Evolutionary conservation across 1,140 invertebrate genomes (phyloP).

Genomic region (Procambarus clarkii): DNA sequence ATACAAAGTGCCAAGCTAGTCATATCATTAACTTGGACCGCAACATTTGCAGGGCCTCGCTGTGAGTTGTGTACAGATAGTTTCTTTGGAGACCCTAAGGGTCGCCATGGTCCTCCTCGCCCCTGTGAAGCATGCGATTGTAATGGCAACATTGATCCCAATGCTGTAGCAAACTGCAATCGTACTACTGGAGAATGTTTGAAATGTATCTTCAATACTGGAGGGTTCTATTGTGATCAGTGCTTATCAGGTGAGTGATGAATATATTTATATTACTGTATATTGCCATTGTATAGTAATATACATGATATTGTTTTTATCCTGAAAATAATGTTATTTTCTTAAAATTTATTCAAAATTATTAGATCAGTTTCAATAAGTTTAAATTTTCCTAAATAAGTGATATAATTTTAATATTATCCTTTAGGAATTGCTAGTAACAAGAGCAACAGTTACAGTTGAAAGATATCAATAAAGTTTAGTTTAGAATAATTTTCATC

Average conservation of each 20-base stretch:
- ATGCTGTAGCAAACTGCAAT: slow-evolving; percentile 95
- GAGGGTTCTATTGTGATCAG: slow-evolving; percentile 87
- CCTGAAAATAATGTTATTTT: too few species aligned
- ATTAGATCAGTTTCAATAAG: too few species aligned
- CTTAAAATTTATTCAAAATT: too few species aligned
- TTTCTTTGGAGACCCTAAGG: slow-evolving; percentile 91
- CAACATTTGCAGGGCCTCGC: slow-evolving; percentile 81
- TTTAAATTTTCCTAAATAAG: too few species aligned
- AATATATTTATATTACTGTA: background rate
- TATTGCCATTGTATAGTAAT: too few species aligned
- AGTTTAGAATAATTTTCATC: background rate
- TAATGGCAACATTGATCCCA: slow-evolving; percentile 96
- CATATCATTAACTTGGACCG: too few species aligned
- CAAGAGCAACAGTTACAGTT: too few species aligned
- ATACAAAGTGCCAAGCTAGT: too few species aligned
- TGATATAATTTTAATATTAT: too few species aligned
- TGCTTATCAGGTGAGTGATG: slow-evolving; percentile 78
- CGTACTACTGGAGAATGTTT: slow-evolving; percentile 94
- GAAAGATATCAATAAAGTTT: too few species aligned
- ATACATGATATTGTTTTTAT: too few species aligned
- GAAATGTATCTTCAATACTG: slow-evolving; percentile 98
- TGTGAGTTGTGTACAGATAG: slow-evolving; percentile 97
- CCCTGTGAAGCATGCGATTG: slow-evolving; percentile 93
- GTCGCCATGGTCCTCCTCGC: slow-evolving; percentile 80
- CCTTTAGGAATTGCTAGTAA: too few species aligned